A percentile compares a stretch with the other conserved stretches of the same genome.
These are phyloP conservation scores for Miniopterus natalensis DNA, from an alignment of 2,113 vertebrate species.

Conservation along the genomic window DNA sequence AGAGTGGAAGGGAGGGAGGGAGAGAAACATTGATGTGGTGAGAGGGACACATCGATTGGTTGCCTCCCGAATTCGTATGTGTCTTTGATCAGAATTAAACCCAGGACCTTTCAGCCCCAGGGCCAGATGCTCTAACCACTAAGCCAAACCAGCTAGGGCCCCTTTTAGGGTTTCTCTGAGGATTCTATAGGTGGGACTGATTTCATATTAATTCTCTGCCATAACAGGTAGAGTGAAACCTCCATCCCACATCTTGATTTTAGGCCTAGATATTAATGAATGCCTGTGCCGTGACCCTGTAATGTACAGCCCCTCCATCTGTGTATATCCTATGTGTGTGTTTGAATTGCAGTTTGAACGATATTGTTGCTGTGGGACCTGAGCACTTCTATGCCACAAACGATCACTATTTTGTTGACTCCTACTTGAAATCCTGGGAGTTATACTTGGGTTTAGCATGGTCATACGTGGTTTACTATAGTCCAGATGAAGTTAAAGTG, in stretches of 20 bases:
- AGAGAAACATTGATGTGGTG: no score
- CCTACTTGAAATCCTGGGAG: constrained; percentile 87
- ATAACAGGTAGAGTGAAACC: background rate
- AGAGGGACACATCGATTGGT: no score
- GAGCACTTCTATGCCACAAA: constrained; percentile 97
- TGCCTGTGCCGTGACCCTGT: accelerated
- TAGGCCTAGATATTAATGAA: background rate
- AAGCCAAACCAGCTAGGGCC: no score
- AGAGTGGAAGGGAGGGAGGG: no score
- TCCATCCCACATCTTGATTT: background rate
- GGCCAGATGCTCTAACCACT: no score
- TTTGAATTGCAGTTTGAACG: constrained; percentile 92
- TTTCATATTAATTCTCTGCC: background rate
- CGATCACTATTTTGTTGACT: constrained; percentile 91
- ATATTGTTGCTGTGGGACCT: constrained; percentile 92
- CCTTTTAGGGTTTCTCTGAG: background rate
- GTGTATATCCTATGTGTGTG: background rate
- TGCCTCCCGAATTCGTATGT: no score
- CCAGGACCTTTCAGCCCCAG: no score
- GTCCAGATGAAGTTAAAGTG: constrained; percentile 91
- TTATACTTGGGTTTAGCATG: constrained; percentile 88
- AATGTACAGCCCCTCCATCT: background rate
- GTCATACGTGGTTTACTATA: constrained; percentile 94
- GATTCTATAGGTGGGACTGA: background rate
- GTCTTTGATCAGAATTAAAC: no score